A percentile compares a stretch with the other conserved stretches of the same genome.
Evolutionary conservation across 2,797 vertebrate genomes (phyloP).

Genomic region (Enteromius afrohamiltoni): DNA sequence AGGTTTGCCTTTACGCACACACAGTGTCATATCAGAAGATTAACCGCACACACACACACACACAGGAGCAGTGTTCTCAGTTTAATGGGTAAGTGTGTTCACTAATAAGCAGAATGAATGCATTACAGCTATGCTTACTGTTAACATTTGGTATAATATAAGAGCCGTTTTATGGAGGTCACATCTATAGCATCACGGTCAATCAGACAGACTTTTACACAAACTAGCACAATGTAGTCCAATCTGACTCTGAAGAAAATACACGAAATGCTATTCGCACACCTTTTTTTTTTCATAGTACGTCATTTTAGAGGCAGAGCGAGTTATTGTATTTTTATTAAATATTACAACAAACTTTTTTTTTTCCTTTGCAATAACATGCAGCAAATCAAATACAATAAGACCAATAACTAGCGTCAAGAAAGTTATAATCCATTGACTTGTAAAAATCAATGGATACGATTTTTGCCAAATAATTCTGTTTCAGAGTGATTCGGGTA

Average conservation of each 20-base stretch:
- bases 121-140: conserved; percentile 1
- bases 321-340: conserved; percentile 2
- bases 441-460: not conserved
- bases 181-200: not conserved
- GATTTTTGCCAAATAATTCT: not conserved
- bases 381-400: not conserved
- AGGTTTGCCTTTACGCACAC: conserved; percentile 65
- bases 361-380: not conserved
- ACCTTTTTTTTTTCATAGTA: conserved; percentile 1
- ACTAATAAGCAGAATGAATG: conserved; percentile 17
- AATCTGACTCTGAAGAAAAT: conserved; percentile 8
- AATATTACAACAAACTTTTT: conserved; percentile 2
- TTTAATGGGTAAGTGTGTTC: conserved; percentile 21
- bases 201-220: conserved; percentile 2
- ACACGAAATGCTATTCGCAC: not conserved
- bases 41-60: conserved; percentile 67
- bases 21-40: conserved; percentile 75
- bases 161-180: not conserved
- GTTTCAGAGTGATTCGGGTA: not conserved
- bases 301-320: not conserved
- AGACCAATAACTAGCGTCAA: not conserved
- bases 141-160: not conserved
- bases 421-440: not conserved
- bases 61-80: conserved; percentile 58
- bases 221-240: no score